A percentile compares a stretch with the other conserved stretches of the same genome.
Evolutionary conservation across 2,113 vertebrate genomes (phyloP).

Genomic region (Furnarius figulus): DNA sequence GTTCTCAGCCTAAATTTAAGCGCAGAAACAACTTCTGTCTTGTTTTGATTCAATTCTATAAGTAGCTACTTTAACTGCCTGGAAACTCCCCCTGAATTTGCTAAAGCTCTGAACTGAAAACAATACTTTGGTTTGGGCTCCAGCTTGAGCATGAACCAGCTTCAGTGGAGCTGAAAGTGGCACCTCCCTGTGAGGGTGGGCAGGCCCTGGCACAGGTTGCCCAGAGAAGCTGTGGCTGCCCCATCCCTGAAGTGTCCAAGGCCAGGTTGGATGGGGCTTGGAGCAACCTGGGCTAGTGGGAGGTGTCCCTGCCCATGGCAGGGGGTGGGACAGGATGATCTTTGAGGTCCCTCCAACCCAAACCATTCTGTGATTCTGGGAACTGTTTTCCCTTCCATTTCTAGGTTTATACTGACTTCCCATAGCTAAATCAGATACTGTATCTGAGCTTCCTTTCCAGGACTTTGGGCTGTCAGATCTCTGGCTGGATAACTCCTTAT

Average conservation of each 20-base stretch:
- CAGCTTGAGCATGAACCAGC: not conserved
- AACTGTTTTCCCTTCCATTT: not conserved
- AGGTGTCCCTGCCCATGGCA: not conserved
- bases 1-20: not conserved
- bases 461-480: not conserved
- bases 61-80: not conserved
- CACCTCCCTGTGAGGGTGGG: not conserved
- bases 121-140: not conserved
- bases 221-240: not conserved
- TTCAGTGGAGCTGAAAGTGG: not conserved
- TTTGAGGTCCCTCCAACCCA: not conserved
- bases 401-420: not conserved
- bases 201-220: not conserved
- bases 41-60: not conserved
- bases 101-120: not conserved
- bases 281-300: accelerated
- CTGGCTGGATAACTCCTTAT: not conserved
- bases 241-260: not conserved
- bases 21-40: not conserved
- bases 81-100: not conserved
- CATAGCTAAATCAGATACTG: not conserved
- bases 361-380: not conserved
- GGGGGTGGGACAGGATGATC: not conserved
- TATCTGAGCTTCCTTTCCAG: not conserved
- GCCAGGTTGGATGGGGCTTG: accelerated